Percentiles rank a stretch among this genome's conserved stretches.
phyloP scores from a whole-genome alignment of 2,797 vertebrate species.

The Moxostoma hubbsi region DNA sequence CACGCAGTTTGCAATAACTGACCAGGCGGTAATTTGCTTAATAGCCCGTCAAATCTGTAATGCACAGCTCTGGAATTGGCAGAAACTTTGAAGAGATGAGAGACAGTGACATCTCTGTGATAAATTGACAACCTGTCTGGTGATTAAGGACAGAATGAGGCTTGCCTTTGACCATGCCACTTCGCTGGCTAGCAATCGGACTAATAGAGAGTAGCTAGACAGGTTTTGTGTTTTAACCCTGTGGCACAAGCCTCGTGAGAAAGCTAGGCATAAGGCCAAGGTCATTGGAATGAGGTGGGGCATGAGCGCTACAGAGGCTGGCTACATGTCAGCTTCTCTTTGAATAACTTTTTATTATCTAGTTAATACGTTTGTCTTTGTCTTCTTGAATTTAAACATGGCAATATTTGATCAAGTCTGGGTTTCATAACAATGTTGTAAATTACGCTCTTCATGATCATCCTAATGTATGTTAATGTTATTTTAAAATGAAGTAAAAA shows the following conservation, averaged over 20 bases:
- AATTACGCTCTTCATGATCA: not conserved
- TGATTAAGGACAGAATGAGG: not conserved
- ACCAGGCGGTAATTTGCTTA: slow-evolving; percentile 59
- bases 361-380: not conserved
- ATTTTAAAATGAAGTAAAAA: no score
- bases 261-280: slow-evolving; percentile 29
- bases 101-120: slow-evolving; percentile 53
- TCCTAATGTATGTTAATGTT: no score
- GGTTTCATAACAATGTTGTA: not conserved
- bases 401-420: not conserved
- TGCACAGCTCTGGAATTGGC: slow-evolving; percentile 40
- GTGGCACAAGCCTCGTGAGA: not conserved
- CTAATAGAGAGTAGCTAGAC: slow-evolving; percentile 44
- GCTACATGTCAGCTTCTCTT: slow-evolving; percentile 19
- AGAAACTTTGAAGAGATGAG: slow-evolving; percentile 56
- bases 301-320: slow-evolving; percentile 1
- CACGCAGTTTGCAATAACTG: slow-evolving; percentile 45
- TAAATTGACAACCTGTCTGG: slow-evolving; percentile 56
- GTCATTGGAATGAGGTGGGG: slow-evolving; percentile 13
- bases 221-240: slow-evolving; percentile 30
- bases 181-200: slow-evolving; percentile 46
- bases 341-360: not conserved
- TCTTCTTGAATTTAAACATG: not conserved
- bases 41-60: slow-evolving; percentile 51
- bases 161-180: slow-evolving; percentile 32